Conservation (phyloP, 2,888 invertebrate genomes). For the Leptinotarsa peninsularis region DNA sequence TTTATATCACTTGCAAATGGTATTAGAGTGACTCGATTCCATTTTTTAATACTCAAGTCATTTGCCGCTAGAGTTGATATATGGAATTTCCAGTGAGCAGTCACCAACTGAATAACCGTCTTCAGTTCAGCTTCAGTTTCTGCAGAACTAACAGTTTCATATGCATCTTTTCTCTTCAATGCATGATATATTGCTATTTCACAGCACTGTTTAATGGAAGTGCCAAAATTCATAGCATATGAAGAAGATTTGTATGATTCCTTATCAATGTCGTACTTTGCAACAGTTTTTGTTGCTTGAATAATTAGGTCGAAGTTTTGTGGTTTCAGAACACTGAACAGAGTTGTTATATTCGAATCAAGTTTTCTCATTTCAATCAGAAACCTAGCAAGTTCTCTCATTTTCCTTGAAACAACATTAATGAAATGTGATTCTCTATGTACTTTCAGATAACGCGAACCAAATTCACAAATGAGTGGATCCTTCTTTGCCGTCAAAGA, state of each 20-base stretch:
- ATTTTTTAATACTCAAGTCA: slow-evolving; percentile 35
- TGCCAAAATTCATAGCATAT: slow-evolving; percentile 15
- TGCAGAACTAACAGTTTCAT: slow-evolving; percentile 18
- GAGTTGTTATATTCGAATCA: not conserved
- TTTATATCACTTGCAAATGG: slow-evolving; percentile 23
- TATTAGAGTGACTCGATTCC: slow-evolving; percentile 44
- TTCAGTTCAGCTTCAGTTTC: slow-evolving; percentile 46
- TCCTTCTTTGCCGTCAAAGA: slow-evolving; percentile 11
- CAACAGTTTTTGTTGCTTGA: slow-evolving; percentile 12
- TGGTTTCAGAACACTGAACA: slow-evolving; percentile 19
- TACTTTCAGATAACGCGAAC: slow-evolving; percentile 31
- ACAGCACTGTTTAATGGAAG: slow-evolving; percentile 5
- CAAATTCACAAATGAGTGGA: slow-evolving; percentile 33
- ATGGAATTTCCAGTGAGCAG: slow-evolving; percentile 38
- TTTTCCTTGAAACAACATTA: slow-evolving; percentile 38
- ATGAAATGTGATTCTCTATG: no score
- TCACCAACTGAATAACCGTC: slow-evolving; percentile 47
- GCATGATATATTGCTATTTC: slow-evolving; percentile 39
- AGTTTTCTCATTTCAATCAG: slow-evolving; percentile 11
- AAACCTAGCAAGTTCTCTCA: slow-evolving; percentile 36
- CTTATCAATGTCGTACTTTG: slow-evolving; percentile 7
- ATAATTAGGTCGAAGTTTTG: slow-evolving; percentile 16
- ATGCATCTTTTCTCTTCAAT: slow-evolving; percentile 31
- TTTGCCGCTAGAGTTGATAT: slow-evolving; percentile 37
- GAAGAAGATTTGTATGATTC: not conserved